Base-by-base conservation (phyloP, 2,113 vertebrate genomes). In the Perca schrenkii region DNA sequence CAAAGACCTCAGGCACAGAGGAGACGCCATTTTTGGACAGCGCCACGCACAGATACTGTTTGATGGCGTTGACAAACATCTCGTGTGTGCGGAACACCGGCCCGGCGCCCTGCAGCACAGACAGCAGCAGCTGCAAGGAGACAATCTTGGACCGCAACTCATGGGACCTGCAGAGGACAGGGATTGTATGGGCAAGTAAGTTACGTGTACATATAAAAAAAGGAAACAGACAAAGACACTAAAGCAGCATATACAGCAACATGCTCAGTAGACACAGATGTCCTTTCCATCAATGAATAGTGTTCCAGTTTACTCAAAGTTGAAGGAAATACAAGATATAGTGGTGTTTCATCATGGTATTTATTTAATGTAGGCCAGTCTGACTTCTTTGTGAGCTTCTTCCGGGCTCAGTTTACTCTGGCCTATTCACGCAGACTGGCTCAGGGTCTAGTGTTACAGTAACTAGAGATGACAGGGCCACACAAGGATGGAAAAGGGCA, bases 51-150 rank as follows among this genome's bases (percentile, higher is more conserved):
- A 99, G 96, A 75, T 99, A 99, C 58, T 99, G 98, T 90, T 99
- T 99, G 93, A 99, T 99, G 46, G 98, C 98, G 34, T 97, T 99
- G 91, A 99, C 97, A 60, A 99, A 99, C 98, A 99, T 99, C 93
- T 99, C 98, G 0, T 99, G 98, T 0, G 97, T 98, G 91, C 97
- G 96, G 90, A 99, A 99, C 79, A 98, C 96, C 0, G 97, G 97
- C 15, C 98, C 98, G 0, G 98, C 98, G 0, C 97, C 97, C 93
- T 99, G 98, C 79, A 99, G 93, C 79, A 99, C 97, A 0, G 98
- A 99, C 19, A 99, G 96, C 69, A 99, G 95, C 61, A 99, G 95
- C 94, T 99, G 98, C 63, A 99, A 96, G 47, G 98, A 99, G 4
- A 99, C 97, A 40, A 99, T 95, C 93, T 99, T 99, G 47, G 98